A percentile compares a stretch with the other conserved stretches of the same genome.
Evolutionary conservation across 2,797 vertebrate genomes (phyloP).

Genomic region (Tympanoctomys barrerae): DNA sequence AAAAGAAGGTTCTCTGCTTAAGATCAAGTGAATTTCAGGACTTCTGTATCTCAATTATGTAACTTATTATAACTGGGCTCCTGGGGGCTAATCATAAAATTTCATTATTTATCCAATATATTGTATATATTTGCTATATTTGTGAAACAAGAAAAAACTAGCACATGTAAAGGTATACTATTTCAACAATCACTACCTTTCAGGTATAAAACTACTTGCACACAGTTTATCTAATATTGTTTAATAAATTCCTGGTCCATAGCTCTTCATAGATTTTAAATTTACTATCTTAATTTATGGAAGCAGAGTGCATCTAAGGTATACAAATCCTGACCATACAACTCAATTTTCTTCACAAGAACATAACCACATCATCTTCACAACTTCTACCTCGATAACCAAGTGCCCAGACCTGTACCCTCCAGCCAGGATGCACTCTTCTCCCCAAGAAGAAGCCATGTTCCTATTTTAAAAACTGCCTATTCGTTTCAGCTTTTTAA

Average conservation of each 20-base stretch:
- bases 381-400: not conserved
- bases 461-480: not conserved
- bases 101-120: not conserved
- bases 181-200: slow-evolving; percentile 23
- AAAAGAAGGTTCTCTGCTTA: slow-evolving; percentile 44
- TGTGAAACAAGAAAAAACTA: not conserved
- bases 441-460: not conserved
- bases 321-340: not conserved
- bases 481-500: slow-evolving; percentile 26
- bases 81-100: not conserved
- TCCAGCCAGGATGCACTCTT: not conserved
- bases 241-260: not conserved
- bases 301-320: not conserved
- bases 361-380: not conserved
- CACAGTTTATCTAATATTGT: not conserved
- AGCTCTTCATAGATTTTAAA: slow-evolving; percentile 21
- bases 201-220: slow-evolving; percentile 28
- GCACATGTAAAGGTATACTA: not conserved
- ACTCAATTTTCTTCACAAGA: slow-evolving; percentile 12
- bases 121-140: not conserved
- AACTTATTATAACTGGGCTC: not conserved
- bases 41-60: not conserved
- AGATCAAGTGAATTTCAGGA: slow-evolving; percentile 17
- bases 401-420: not conserved
- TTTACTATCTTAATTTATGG: not conserved